Evolutionary conservation across 2,888 invertebrate genomes (phyloP).

Genomic region (Sceliomorpha sp.): DNA sequence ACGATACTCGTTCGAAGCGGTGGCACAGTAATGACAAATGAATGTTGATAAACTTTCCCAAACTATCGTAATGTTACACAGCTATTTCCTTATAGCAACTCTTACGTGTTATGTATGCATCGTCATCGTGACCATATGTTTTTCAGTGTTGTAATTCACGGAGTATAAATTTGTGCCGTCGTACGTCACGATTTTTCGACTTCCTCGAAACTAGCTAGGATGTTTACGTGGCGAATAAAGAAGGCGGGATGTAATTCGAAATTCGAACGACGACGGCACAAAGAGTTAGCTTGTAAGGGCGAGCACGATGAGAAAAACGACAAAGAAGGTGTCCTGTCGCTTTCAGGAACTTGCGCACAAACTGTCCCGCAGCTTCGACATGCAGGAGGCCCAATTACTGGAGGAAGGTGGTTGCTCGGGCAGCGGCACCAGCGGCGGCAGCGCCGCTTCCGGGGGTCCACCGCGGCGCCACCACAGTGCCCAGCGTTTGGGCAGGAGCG

Average conservation of each 20-base stretch:
- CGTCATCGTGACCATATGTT: conserved; percentile 4
- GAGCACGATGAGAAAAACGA: conserved; percentile 26
- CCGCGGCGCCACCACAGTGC: conserved; percentile 76
- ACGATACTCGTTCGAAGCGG: too few species aligned
- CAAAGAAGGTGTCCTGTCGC: conserved; percentile 57
- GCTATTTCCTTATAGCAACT: conserved; percentile 1
- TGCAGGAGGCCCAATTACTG: conserved; percentile 85
- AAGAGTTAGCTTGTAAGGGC: neutral
- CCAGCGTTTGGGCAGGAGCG: conserved; percentile 69
- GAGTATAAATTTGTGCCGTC: neutral
- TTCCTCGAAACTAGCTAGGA: too few species aligned
- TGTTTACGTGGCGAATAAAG: too few species aligned
- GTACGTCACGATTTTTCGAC: neutral
- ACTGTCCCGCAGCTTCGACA: conserved; percentile 92
- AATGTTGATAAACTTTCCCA: too few species aligned
- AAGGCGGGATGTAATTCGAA: too few species aligned
- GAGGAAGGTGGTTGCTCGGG: conserved; percentile 71
- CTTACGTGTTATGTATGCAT: conserved; percentile 12
- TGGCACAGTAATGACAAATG: too few species aligned
- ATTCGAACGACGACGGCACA: conserved; percentile 10
- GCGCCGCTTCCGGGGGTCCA: conserved; percentile 69
- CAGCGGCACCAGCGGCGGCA: conserved; percentile 63
- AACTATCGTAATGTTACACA: too few species aligned
- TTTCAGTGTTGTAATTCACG: conserved; percentile 14
- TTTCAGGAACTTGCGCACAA: conserved; percentile 92